Conservation (phyloP, 1,140 invertebrate species). For the Dendroctonus valens region DNA sequence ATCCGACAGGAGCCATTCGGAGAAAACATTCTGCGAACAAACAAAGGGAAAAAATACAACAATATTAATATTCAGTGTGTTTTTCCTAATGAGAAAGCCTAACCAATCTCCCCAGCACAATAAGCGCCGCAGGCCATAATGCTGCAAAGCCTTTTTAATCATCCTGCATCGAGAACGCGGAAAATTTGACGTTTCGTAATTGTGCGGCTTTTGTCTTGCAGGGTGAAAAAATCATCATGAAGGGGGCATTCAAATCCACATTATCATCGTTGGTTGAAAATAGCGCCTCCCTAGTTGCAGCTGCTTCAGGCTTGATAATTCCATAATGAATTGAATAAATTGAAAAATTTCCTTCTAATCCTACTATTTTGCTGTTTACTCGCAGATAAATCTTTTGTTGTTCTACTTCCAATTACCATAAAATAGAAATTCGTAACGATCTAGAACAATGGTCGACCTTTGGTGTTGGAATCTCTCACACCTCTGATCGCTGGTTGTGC, state of each 20-base stretch:
- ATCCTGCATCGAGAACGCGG: slow-evolving; percentile 15
- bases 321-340: no score
- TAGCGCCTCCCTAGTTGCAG: no score
- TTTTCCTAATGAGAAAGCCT: slow-evolving; percentile 3
- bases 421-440: no score
- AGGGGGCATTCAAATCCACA: neutral
- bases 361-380: no score
- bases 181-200: slow-evolving; percentile 22
- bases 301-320: no score
- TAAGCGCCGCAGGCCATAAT: slow-evolving; percentile 7
- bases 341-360: no score
- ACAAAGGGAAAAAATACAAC: neutral
- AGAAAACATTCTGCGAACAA: no score
- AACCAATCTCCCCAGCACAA: slow-evolving; percentile 2
- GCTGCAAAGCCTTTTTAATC: slow-evolving; percentile 20
- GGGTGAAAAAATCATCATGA: slow-evolving; percentile 21
- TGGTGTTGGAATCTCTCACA: neutral
- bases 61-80: neutral
- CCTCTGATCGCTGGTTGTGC: neutral
- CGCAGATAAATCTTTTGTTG: no score
- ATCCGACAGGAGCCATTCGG: no score
- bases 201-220: slow-evolving; percentile 19
- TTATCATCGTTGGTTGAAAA: no score
- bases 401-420: no score
- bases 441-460: no score